Evolutionary conservation across 1,140 invertebrate genomes (phyloP), one percentile per base, ranked within the genome.

Genomic region (Rhyacophila brunnea): DNA sequence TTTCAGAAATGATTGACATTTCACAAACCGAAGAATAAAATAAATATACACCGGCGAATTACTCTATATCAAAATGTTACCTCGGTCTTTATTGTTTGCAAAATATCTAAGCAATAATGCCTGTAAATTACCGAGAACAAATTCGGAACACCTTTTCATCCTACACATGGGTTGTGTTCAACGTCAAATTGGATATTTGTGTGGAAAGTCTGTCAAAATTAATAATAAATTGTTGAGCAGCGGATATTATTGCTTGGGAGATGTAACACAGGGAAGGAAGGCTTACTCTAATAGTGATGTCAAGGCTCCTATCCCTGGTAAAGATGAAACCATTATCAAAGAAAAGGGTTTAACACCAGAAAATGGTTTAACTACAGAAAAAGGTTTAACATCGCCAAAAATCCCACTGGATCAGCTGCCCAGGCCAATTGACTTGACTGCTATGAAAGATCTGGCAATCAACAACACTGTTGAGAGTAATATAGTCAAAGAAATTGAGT

Each of bases 401-500:
- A 6, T 1, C 13, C 6, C 42, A 13, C 5, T 3, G 7, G 13
- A n/a, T 35, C 28, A 11, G 13, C 18, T 5, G 11, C 7, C 18
- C 17, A 2, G 43, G 14, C 7, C 18, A 5, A 19, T n/a, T 5
- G 43, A 45, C 5, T 28, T 19, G 44, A 18, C 23, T 54, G 40
- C 44, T 13, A 9, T 17, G 4, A 32, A 13, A 35, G 38, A 35
- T 10, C 18, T 42, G n/a, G 23, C 9, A 34, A 10, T 15, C 9
- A 54, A 35, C 7, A 45, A 50, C 11, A 19, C 35, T 11, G 17
- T 45, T 28, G 23, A 28, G 9, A 28, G 23, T 7, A 45, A 3
- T 40, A 15, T 57, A 1, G 19, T 62, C 17, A 63, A 59, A 23
- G 48, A 54, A 35, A 13, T 63, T 13, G 61, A 63, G 40, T 19